phyloP scores from a whole-genome alignment of 2,797 vertebrate genomes.

The Halcyon chelicuti region DNA sequence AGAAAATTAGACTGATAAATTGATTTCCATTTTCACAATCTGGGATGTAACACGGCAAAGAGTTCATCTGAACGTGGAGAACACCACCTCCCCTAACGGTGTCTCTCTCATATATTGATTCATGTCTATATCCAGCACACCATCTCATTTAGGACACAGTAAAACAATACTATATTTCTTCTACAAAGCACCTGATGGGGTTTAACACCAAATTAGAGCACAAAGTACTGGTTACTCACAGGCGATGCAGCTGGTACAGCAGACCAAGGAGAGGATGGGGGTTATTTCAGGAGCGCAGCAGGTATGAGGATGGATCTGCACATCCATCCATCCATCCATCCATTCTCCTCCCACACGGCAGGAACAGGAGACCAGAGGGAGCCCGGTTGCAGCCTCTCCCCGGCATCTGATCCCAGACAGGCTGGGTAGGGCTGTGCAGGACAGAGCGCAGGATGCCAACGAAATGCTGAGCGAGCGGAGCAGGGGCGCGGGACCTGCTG shows the following conservation, averaged over 20 bases:
- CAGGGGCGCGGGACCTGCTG: accelerated
- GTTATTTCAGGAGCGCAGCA: not conserved
- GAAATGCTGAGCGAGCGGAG: accelerated
- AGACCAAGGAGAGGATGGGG: not conserved
- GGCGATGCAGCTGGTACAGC: not conserved
- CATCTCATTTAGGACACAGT: not conserved
- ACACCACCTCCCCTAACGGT: not conserved
- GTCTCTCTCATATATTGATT: slow-evolving; percentile 6
- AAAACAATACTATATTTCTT: slow-evolving; percentile 9
- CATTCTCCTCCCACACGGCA: not conserved
- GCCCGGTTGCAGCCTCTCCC: accelerated
- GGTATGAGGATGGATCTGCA: not conserved
- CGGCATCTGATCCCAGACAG: accelerated
- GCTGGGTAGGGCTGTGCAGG: accelerated
- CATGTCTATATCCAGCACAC: not conserved
- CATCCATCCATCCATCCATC: not conserved
- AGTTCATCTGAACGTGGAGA: not conserved
- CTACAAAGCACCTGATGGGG: slow-evolving; percentile 13
- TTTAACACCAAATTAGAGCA: not conserved
- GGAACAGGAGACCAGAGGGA: too few species aligned
- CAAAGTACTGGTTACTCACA: not conserved
- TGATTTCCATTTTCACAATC: not conserved
- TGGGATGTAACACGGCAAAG: not conserved
- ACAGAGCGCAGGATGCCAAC: accelerated
- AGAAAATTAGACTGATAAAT: slow-evolving; percentile 18